phyloP scores from a whole-genome alignment of 2,113 vertebrate species.

The Pseudorasbora parva region DNA sequence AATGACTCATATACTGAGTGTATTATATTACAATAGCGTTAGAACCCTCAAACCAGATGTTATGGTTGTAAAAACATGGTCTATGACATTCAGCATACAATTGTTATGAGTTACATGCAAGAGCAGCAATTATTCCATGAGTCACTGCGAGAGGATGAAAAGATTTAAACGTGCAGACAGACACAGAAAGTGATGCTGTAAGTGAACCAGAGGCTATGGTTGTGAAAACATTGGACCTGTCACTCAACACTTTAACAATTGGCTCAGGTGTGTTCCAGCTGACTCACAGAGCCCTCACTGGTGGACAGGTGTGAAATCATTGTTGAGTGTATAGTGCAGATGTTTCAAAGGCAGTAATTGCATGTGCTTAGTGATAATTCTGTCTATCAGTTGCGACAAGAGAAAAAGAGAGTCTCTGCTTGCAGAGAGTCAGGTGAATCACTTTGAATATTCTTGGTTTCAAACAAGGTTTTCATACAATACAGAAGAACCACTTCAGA shows the following conservation, averaged over 20 bases:
- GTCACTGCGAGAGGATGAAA: conserved; percentile 5
- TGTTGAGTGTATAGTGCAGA: background rate
- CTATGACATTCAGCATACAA: background rate
- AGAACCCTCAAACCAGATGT: conserved; percentile 13
- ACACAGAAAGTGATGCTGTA: background rate
- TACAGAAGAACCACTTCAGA: background rate
- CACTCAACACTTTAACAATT: background rate
- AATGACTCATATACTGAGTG: background rate
- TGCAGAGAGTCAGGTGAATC: background rate
- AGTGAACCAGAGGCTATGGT: background rate
- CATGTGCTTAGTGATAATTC: conserved; percentile 2
- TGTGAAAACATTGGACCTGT: conserved; percentile 8
- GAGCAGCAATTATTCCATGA: conserved; percentile 28
- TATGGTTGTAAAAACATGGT: conserved; percentile 8
- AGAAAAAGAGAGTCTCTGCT: background rate
- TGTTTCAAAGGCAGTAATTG: conserved; percentile 3
- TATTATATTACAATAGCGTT: background rate
- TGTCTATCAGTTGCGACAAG: background rate
- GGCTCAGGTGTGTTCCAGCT: background rate
- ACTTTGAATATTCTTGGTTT: background rate
- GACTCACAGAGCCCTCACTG: background rate
- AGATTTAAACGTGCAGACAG: background rate
- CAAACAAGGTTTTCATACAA: background rate
- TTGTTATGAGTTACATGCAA: background rate
- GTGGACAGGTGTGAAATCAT: background rate